Base-by-base conservation (phyloP, 2,888 invertebrate genomes). In the Microplitis deprimator region DNA sequence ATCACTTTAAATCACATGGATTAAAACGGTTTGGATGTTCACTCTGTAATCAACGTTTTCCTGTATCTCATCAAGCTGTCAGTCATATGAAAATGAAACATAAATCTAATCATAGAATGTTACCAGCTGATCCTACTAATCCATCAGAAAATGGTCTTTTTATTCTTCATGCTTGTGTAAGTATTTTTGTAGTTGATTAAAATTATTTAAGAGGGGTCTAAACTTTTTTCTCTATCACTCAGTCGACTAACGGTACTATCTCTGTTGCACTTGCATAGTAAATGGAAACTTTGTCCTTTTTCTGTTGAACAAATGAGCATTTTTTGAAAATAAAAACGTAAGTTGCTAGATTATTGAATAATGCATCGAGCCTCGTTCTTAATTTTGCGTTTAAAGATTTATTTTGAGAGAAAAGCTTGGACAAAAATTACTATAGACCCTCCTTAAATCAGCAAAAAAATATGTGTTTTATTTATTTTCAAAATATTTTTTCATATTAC, bases 1-100 rank as follows among this genome's bases (percentile, higher is more conserved):
- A 92, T 6, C 94, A 95, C 84, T 87, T 94, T 16, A 91, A 91
- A 80, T 85, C 89, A 2, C 95, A 95, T 80, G 93, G 93, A 0
- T 87, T 91, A 0, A 91, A 92, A 81, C 89, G 92, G 8, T 93
- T 92, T 79, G 90, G 91, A 8, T 95, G 95, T 83, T 91, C 92
- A 5, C 71, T 93, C 39, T 95, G 95, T 83, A 87, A 90, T 61
- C 86, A 90, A 39, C 84, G 87, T 39, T 89, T 84, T 64, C 79
- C 88, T 0, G 79, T 86, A 38, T 81, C 86, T 1, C 84, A 81
- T 76, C 89, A 89, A 74, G 89, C 88, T 0, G 78, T 84, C 60
- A 79, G 84, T 3, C 94, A 94, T 84, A 91, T 93, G 88, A 91
- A 90, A 70, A 83, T 85, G 0, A 88, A 89, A n/a, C 94, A 94